Percentiles rank a stretch among this genome's conserved stretches.
Evolutionary conservation across 2,797 vertebrate species (phyloP).

Genomic region (Rhinoraja longicauda): DNA sequence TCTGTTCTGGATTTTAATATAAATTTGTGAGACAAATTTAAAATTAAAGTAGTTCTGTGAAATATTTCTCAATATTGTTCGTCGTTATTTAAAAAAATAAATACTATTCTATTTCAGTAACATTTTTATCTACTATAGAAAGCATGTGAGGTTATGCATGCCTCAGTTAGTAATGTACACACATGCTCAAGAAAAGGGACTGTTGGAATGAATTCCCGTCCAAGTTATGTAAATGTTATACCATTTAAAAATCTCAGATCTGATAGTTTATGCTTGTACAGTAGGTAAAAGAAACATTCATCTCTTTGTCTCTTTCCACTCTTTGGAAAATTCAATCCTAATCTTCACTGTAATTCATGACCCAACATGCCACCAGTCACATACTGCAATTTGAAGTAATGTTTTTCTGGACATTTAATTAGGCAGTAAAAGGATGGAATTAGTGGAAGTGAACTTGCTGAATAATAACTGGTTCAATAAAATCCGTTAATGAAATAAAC

Average conservation of each 20-base stretch:
- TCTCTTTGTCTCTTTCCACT: neutral
- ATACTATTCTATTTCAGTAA: neutral
- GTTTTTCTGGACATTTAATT: neutral
- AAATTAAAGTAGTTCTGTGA: neutral
- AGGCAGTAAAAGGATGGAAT: neutral
- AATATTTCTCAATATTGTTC: neutral
- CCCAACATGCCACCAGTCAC: neutral
- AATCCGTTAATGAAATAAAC: neutral
- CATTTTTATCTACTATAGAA: neutral
- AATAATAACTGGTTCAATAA: neutral
- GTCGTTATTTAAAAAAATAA: neutral
- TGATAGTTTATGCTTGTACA: neutral
- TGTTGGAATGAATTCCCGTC: neutral
- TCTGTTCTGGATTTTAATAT: neutral
- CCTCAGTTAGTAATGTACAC: neutral
- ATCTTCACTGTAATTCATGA: neutral
- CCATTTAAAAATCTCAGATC: neutral
- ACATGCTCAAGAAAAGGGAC: neutral
- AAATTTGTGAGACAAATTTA: neutral
- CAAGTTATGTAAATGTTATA: neutral
- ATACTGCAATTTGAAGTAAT: no score
- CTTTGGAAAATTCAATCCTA: neutral
- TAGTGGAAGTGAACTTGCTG: neutral
- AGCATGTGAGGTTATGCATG: neutral
- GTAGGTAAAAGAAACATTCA: neutral